Percentiles rank a stretch among this genome's conserved stretches.
Evolutionary conservation across 2,797 vertebrate genomes (phyloP).

Genomic region (Pipistrellus kuhlii): DNA sequence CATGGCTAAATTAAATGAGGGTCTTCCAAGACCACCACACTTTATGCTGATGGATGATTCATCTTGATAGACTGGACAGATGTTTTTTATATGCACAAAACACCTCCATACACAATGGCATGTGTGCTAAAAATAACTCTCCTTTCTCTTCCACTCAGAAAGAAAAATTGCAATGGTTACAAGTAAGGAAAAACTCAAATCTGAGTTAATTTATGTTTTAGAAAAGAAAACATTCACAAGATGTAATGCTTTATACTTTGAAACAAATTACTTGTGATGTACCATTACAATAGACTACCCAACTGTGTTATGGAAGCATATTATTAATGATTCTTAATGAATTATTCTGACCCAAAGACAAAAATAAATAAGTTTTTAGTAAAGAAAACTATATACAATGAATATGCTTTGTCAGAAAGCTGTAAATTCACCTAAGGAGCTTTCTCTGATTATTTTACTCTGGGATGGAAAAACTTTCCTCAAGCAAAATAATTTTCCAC

Average conservation of each 20-base stretch:
- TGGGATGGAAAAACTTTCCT: neutral
- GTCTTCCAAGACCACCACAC: neutral
- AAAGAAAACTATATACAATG: neutral
- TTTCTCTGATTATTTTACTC: slow-evolving; percentile 14
- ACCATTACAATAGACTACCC: neutral
- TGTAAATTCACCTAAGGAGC: neutral
- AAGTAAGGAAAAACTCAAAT: neutral
- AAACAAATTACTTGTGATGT: neutral
- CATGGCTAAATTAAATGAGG: neutral
- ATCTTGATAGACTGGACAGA: neutral
- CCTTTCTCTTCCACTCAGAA: neutral
- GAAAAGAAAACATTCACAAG: slow-evolving; percentile 12
- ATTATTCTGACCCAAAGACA: slow-evolving; percentile 34
- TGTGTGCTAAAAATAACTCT: neutral
- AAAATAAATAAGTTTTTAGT: slow-evolving; percentile 22
- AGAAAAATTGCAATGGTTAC: neutral
- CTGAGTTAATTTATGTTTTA: neutral
- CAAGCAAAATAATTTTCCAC: neutral
- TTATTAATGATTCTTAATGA: neutral
- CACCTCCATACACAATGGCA: neutral
- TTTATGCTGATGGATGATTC: neutral
- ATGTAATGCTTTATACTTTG: neutral
- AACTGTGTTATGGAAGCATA: neutral
- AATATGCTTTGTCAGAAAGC: neutral
- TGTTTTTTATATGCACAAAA: neutral